A percentile compares a stretch with the other conserved stretches of the same genome.
phyloP scores from a whole-genome alignment of 2,888 invertebrate genomes.

The Pilophorus perplexus region DNA sequence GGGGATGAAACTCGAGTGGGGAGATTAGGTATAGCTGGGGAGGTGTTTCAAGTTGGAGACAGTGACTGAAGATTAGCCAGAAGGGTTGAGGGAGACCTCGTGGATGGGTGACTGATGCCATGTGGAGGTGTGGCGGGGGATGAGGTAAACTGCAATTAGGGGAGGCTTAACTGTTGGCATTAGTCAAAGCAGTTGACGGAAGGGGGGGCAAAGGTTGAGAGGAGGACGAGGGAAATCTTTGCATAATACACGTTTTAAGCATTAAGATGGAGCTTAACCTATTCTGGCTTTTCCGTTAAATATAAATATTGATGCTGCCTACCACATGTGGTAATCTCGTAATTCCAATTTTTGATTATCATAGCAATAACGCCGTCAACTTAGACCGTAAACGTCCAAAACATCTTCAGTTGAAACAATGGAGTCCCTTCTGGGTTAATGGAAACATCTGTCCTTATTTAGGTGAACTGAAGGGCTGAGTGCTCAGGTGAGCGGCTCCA shows the following conservation, averaged over 20 bases:
- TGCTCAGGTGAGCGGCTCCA: no score
- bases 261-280: conserved; percentile 3
- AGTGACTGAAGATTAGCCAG: conserved; percentile 35
- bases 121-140: conserved; percentile 22
- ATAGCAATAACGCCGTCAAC: no score
- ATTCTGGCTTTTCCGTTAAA: not conserved
- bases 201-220: conserved; percentile 14
- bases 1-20: no score
- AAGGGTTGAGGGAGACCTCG: conserved; percentile 9
- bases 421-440: no score
- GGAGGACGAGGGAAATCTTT: conserved; percentile 30
- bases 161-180: conserved; percentile 39
- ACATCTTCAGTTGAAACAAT: no score
- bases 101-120: conserved; percentile 36
- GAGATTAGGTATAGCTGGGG: not conserved
- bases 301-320: no score
- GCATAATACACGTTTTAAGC: conserved; percentile 33
- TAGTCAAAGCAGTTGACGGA: conserved; percentile 33
- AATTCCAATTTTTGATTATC: no score
- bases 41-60: conserved; percentile 28
- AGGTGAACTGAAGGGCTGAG: no score
- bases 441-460: no score
- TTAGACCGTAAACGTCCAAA: no score
- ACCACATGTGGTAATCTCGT: no score
- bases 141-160: conserved; percentile 42